Conservation (phyloP, 2,888 invertebrate genomes). For the Cyclophora albipunctata region DNA sequence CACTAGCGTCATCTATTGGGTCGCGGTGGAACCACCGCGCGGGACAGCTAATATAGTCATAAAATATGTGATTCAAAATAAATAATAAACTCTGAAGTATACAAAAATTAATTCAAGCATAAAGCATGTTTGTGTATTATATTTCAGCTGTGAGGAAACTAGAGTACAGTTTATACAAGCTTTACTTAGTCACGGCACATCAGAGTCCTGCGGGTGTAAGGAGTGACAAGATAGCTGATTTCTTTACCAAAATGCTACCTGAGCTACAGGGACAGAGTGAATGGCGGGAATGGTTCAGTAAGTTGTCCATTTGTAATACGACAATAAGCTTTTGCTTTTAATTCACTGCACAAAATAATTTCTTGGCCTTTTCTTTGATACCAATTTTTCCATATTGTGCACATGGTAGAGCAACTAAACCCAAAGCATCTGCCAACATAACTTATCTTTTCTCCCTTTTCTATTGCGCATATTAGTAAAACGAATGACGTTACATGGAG, state of each 20-base stretch:
- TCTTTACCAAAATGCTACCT: conserved; percentile 89
- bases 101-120: too few species aligned
- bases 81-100: too few species aligned
- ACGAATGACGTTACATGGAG: too few species aligned
- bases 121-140: not conserved
- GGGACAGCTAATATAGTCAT: too few species aligned
- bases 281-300: conserved; percentile 99
- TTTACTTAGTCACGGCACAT: conserved; percentile 91
- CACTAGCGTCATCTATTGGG: too few species aligned
- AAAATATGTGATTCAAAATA: too few species aligned
- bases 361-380: too few species aligned
- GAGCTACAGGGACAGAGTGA: conserved; percentile 92
- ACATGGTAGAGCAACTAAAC: too few species aligned
- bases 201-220: conserved; percentile 80
- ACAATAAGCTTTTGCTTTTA: not conserved
- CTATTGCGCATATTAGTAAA: not conserved
- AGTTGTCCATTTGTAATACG: conserved; percentile 38
- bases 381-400: too few species aligned
- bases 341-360: too few species aligned
- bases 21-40: too few species aligned
- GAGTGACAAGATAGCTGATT: conserved; percentile 90
- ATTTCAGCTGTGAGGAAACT: conserved; percentile 83
- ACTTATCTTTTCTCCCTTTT: not conserved
- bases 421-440: not conserved
- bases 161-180: conserved; percentile 89